A percentile compares a stretch with the other conserved stretches of the same genome.
phyloP scores from a whole-genome alignment of 2,113 vertebrate species.

The Danionella cerebrum region DNA sequence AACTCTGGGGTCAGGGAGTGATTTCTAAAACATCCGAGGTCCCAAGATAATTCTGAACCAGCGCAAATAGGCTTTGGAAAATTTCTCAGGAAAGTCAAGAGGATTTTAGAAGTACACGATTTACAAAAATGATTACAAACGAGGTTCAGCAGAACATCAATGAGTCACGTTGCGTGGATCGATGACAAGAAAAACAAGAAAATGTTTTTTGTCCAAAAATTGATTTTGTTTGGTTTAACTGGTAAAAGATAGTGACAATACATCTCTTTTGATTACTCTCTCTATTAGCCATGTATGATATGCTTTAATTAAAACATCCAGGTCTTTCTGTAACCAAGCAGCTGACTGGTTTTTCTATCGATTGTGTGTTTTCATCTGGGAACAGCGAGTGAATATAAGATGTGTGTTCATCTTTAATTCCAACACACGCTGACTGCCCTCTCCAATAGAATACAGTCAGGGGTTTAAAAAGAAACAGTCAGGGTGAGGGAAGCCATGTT shows the following conservation, averaged over 20 bases:
- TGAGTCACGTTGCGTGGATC: neutral
- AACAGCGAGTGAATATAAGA: neutral
- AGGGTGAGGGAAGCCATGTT: slow-evolving; percentile 5
- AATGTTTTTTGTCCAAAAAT: neutral
- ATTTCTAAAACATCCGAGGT: no score
- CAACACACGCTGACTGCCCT: neutral
- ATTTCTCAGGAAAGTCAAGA: no score
- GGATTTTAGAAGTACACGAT: neutral
- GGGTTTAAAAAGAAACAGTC: slow-evolving; percentile 15
- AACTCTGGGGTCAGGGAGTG: no score
- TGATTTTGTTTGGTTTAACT: neutral
- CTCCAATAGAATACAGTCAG: slow-evolving; percentile 9
- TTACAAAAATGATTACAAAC: slow-evolving; percentile 19
- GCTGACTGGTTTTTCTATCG: slow-evolving; percentile 4
- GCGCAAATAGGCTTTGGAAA: no score
- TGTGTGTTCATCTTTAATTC: slow-evolving; percentile 13
- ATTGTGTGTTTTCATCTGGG: neutral
- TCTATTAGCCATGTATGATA: slow-evolving; percentile 2
- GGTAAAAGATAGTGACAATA: neutral
- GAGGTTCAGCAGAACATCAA: slow-evolving; percentile 1
- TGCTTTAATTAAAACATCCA: neutral
- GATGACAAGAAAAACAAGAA: slow-evolving; percentile 14
- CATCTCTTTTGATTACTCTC: neutral
- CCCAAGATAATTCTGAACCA: no score
- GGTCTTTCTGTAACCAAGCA: neutral